Percentiles rank a stretch among this genome's conserved stretches.
These are phyloP conservation scores for Suncus etruscus DNA, from an alignment of 2,113 vertebrate genomes.

Conservation along the genomic window DNA sequence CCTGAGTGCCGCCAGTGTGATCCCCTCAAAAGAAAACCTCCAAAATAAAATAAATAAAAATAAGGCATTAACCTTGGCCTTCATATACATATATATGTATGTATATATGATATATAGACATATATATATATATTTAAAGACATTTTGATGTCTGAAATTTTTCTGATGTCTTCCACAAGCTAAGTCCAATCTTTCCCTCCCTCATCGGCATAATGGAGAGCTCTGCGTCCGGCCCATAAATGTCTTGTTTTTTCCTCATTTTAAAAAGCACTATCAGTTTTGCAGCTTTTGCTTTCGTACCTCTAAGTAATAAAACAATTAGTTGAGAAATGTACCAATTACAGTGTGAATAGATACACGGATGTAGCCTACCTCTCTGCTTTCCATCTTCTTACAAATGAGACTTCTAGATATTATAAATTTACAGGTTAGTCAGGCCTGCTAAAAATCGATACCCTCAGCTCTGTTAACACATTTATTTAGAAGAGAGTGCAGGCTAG, in stretches of 20 bases:
- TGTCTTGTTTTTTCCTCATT: background rate
- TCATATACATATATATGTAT: no score
- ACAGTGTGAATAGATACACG: background rate
- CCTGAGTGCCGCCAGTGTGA: no score
- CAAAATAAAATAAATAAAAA: no score
- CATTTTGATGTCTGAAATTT: background rate
- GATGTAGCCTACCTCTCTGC: background rate
- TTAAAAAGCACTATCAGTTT: background rate
- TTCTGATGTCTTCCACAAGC: no score
- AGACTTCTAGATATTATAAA: background rate
- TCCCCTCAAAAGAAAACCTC: no score
- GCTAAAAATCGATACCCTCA: background rate
- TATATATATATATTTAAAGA: background rate
- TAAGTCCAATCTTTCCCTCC: no score
- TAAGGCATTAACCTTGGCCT: no score
- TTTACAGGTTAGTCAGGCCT: background rate
- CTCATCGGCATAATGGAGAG: background rate
- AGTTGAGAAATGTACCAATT: no score
- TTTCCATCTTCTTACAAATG: background rate
- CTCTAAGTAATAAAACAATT: background rate
- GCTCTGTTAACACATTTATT: background rate
- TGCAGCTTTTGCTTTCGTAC: background rate
- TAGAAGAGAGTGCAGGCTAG: background rate
- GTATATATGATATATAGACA: no score
- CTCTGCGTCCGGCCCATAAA: no score